A percentile compares a stretch with the other conserved stretches of the same genome.
Conservation (phyloP, 2,113 vertebrate genomes). For the Actinemys pallida region DNA sequence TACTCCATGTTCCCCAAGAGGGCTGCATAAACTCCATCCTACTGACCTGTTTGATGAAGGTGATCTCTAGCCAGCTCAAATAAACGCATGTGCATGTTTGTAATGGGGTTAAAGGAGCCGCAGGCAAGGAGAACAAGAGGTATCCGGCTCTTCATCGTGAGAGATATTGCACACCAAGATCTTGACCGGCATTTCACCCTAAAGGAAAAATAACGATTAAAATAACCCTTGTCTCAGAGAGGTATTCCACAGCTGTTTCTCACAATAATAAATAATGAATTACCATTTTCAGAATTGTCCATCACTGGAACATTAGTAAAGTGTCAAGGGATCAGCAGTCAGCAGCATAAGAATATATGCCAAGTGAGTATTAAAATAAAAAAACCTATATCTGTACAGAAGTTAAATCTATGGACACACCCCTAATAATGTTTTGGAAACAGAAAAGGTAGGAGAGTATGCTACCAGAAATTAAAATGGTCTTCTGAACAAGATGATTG, state of each 20-base stretch:
- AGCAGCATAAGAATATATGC: not conserved
- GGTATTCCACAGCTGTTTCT: not conserved
- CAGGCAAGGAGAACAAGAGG: constrained; percentile 91
- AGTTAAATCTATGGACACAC: not conserved
- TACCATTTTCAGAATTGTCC: not conserved
- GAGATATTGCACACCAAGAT: not conserved
- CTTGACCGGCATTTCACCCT: constrained; percentile 43
- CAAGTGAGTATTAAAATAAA: not conserved
- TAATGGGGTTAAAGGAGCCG: constrained; percentile 95
- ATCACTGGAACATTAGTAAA: not conserved
- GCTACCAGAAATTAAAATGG: not conserved
- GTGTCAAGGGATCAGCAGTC: not conserved
- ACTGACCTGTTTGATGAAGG: constrained; percentile 90
- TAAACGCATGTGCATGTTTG: constrained; percentile 93
- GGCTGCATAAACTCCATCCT: not conserved
- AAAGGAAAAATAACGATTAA: constrained; percentile 1
- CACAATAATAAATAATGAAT: not conserved
- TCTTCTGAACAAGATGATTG: not conserved
- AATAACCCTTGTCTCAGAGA: not conserved
- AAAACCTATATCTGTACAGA: accelerated
- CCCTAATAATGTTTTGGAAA: not conserved
- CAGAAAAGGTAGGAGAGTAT: not conserved
- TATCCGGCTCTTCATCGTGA: constrained; percentile 82
- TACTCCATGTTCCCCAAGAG: not conserved
- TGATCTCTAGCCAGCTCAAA: constrained; percentile 94